These are phyloP conservation scores for silkworm (Bombyx mori) DNA, from an alignment of 1,140 invertebrate species.

Conservation along the genomic window ASM3026992v2 NC_085112.1:4068001-4068500, in stretches of 20 bases:
- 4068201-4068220: constrained; percentile 76
- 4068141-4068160: constrained; percentile 54
- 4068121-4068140: constrained; percentile 45
- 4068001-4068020: constrained; percentile 66
- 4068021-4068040: constrained; percentile 30
- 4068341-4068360: constrained; percentile 12
- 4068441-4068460: no score
- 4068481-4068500: no score
- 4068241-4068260: constrained; percentile 73
- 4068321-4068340: constrained; percentile 55
- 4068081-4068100: constrained; percentile 54
- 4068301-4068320: constrained; percentile 55
- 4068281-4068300: constrained; percentile 61
- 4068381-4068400: no score
- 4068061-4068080: constrained; percentile 57
- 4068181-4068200: constrained; percentile 62
- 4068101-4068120: constrained; percentile 44
- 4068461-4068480: no score
- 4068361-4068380: no score
- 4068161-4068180: constrained; percentile 70
- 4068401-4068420: no score
- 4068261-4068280: constrained; percentile 65
- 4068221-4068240: constrained; percentile 77
- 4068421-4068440: no score
- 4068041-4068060: constrained; percentile 33